phyloP scores from a whole-genome alignment of 37 sponge, comb jelly and placozoan genomes.

The Geodia barretti region DNA sequence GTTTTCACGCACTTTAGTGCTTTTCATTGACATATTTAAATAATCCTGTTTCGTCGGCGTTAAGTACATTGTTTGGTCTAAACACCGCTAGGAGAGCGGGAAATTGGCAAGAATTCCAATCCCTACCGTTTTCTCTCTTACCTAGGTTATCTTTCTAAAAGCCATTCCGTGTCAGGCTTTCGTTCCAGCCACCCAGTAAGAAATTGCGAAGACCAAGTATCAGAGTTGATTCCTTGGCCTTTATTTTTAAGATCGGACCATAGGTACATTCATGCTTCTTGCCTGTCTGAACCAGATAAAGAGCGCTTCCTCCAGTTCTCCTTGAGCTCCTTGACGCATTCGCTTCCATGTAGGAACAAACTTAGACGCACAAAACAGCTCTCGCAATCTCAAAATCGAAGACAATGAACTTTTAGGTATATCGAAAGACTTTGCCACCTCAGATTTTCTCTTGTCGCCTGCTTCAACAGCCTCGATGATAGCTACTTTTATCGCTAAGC shows the following conservation, averaged over 20 bases:
- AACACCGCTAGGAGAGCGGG: neutral
- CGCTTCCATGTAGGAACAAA: neutral
- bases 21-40: no score
- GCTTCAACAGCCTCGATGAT: slow-evolving; percentile 4
- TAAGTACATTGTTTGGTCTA: slow-evolving; percentile 24
- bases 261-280: slow-evolving; percentile 10
- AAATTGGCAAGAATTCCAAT: neutral
- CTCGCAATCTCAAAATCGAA: neutral
- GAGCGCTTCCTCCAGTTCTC: neutral
- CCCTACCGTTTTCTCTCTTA: neutral
- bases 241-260: neutral
- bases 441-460: neutral
- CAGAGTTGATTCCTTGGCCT: neutral
- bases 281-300: slow-evolving; percentile 5
- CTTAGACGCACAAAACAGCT: neutral
- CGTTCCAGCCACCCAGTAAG: neutral
- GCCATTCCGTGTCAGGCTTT: neutral
- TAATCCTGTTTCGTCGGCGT: slow-evolving; percentile 40
- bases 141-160: neutral
- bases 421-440: neutral
- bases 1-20: no score
- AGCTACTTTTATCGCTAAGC: no score
- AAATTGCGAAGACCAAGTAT: neutral
- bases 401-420: neutral
- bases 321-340: neutral